phyloP scores from a whole-genome alignment of 2,888 invertebrate genomes.

The Pyrrhosoma nymphula region DNA sequence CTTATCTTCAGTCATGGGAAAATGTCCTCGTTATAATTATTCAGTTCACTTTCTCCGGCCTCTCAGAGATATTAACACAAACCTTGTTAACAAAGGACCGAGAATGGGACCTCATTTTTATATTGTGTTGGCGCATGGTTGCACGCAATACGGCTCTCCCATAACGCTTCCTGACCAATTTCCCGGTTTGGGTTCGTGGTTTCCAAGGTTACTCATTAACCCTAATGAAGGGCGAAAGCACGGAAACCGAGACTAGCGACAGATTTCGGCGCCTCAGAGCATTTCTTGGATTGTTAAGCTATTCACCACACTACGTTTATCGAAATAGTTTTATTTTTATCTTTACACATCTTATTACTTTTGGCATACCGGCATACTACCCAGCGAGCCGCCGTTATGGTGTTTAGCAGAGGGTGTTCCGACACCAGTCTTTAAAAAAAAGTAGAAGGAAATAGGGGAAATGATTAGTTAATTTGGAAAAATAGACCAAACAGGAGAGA shows the following conservation, averaged over 20 bases:
- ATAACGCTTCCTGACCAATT: background rate
- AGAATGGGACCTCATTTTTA: background rate
- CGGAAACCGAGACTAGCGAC: background rate
- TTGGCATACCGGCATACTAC: too few relatives aligned
- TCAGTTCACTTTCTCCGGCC: background rate
- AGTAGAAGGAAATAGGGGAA: too few relatives aligned
- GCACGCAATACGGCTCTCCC: background rate
- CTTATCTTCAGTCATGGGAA: background rate
- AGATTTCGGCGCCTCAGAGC: background rate
- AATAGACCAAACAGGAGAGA: too few relatives aligned
- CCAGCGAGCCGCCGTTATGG: too few relatives aligned
- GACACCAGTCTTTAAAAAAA: too few relatives aligned
- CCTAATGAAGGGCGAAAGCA: background rate
- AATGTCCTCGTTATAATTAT: background rate
- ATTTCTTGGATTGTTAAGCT: background rate
- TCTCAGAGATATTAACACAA: background rate
- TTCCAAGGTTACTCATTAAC: background rate
- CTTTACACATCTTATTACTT: too few relatives aligned
- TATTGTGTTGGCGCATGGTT: background rate
- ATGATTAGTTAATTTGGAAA: too few relatives aligned
- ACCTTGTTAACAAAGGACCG: slow-evolving; percentile 22
- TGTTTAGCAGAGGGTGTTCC: too few relatives aligned
- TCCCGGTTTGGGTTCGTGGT: slow-evolving; percentile 14
- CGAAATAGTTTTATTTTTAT: too few relatives aligned
- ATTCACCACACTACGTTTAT: too few relatives aligned